Evolutionary conservation across 2,113 vertebrate genomes (phyloP).

Genomic region (Ceyx cyanopectus): DNA sequence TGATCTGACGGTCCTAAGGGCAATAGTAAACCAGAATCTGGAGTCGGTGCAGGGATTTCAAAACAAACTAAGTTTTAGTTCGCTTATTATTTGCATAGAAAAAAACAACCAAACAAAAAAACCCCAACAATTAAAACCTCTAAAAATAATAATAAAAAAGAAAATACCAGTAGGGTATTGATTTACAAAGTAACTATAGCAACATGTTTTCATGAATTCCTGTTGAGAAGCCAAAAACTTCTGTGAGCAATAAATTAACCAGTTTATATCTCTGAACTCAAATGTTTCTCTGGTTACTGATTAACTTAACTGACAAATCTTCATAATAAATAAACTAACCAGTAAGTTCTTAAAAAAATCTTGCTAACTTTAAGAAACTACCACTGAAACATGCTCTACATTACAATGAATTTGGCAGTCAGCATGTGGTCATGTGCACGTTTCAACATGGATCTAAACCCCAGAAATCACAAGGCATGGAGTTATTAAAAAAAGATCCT

Average conservation of each 20-base stretch:
- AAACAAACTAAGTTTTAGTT: conserved; percentile 35
- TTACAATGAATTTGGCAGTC: conserved; percentile 67
- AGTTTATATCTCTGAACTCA: conserved; percentile 64
- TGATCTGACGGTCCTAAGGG: neutral
- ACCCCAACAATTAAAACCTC: too few species aligned
- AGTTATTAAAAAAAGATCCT: conserved; percentile 54
- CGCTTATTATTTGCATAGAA: neutral
- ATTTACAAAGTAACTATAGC: conserved; percentile 57
- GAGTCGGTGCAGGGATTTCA: neutral
- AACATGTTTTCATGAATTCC: conserved; percentile 58
- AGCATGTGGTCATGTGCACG: conserved; percentile 59
- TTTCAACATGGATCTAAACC: conserved; percentile 72
- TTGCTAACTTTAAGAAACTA: conserved; percentile 63
- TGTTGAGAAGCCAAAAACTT: conserved; percentile 55
- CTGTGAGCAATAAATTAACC: conserved; percentile 59
- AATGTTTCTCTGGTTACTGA: conserved; percentile 76
- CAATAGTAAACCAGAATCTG: conserved; percentile 8
- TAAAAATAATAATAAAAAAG: neutral
- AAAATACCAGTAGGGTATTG: neutral
- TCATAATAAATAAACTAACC: conserved; percentile 70
- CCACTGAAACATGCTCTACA: conserved; percentile 57
- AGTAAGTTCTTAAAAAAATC: conserved; percentile 54
- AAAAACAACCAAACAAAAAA: neutral
- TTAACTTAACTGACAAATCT: conserved; percentile 74
- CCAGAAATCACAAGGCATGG: conserved; percentile 58